These are phyloP conservation scores for Ameiurus melas DNA, from an alignment of 2,113 vertebrate species.

Conservation along the genomic window DNA sequence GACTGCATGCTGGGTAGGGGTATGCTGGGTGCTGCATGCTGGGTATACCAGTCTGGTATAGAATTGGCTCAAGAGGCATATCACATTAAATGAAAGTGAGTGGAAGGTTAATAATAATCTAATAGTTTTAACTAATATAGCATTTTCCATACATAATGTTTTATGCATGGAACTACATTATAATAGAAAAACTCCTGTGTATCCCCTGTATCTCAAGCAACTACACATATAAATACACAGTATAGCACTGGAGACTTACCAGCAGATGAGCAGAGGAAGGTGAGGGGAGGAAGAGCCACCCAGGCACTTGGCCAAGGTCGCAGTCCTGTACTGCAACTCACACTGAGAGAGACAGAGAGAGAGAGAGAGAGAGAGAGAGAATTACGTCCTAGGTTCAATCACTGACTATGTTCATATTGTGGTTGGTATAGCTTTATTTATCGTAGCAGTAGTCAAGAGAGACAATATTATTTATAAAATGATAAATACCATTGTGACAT, in stretches of 20 bases:
- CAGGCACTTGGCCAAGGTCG: slow-evolving; percentile 67
- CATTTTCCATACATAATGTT: neutral
- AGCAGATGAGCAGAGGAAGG: slow-evolving; percentile 59
- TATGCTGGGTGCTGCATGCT: too few species aligned
- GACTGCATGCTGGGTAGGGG: neutral
- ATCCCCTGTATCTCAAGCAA: neutral
- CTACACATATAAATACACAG: neutral
- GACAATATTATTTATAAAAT: neutral
- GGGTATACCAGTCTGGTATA: neutral
- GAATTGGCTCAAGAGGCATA: neutral
- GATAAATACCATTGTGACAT: neutral
- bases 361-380: neutral
- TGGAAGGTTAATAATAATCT: neutral
- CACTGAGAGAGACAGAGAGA: slow-evolving; percentile 40
- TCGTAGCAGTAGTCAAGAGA: neutral
- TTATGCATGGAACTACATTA: neutral
- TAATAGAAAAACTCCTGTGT: neutral
- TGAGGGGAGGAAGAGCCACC: slow-evolving; percentile 66
- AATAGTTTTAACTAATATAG: neutral
- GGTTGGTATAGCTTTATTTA: neutral
- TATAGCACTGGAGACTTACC: slow-evolving; percentile 54
- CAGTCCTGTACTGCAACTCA: slow-evolving; percentile 67
- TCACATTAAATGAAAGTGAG: neutral
- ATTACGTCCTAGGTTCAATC: neutral
- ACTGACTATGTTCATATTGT: neutral